Conservation (phyloP, 2,888 invertebrate species). For the Ophraella communa region DNA sequence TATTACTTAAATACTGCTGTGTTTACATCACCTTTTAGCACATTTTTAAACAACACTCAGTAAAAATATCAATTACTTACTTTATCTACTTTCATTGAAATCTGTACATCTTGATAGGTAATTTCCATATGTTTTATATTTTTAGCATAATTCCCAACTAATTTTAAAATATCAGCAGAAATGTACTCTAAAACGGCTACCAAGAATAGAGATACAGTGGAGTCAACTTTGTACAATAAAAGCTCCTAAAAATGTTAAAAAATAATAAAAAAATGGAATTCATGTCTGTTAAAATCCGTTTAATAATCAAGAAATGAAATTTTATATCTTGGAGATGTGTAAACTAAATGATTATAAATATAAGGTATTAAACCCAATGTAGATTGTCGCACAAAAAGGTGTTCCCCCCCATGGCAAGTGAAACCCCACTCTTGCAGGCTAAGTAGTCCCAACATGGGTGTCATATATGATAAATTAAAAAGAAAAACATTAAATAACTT, state of each 20-base stretch:
- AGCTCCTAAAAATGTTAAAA: conserved; percentile 72
- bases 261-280: background rate
- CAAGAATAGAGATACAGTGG: conserved; percentile 87
- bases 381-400: too few species aligned
- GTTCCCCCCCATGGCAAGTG: too few species aligned
- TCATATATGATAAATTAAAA: too few species aligned
- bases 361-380: too few species aligned
- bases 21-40: background rate
- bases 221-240: conserved; percentile 84
- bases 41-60: conserved; percentile 3
- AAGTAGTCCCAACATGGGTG: too few species aligned
- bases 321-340: too few species aligned
- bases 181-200: conserved; percentile 95
- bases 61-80: conserved; percentile 60
- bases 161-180: conserved; percentile 91
- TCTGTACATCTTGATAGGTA: conserved; percentile 92
- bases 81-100: conserved; percentile 98
- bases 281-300: background rate
- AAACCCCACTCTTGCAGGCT: too few species aligned
- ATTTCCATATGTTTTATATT: conserved; percentile 93
- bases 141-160: conserved; percentile 97
- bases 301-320: too few species aligned
- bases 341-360: too few species aligned
- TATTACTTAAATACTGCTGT: background rate
- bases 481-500: background rate